Evolutionary conservation across 2,888 invertebrate genomes (phyloP), one percentile per base, ranked within the genome.

Genomic region (Aphodius sticticus): DNA sequence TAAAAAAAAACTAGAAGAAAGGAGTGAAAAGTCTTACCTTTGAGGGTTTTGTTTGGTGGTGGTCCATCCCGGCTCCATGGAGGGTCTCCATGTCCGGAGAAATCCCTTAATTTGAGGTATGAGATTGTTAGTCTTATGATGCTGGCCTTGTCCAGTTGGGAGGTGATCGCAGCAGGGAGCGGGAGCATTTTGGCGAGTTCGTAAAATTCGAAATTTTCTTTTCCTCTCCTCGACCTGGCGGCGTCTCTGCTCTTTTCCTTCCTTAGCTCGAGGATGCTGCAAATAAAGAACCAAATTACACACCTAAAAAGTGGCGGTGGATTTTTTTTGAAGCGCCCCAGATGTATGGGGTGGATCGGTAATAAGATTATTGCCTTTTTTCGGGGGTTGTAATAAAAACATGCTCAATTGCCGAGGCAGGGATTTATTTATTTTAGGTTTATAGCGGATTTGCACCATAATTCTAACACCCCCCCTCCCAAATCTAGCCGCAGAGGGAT

Each of bases 201-300:
- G 90, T 97, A 97, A 91, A 98, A 98, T 91, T 98, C 98, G 89
- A 95, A 97, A 91, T 98, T 98, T 89, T 98, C 98, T 87, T 97
- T 97, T 81, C 97, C 97, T 69, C 98, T 92, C 77, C 98, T 91
- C 12, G 97, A 97, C 82, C 97, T 91, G 6, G 98, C 98, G 71
- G 97, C 97, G 89, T 97, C 97, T 86, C 97, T 91, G 84, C 96
- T 97, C 89, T 97, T 97, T 90, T 97, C 97, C 91, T 97, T 97
- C 83, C 97, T 93, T 81, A 97, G 91, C 90, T 97, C 97, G 90
- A 97, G 92, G 88, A 97, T 97, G 90, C 97, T 97, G 94, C 90
- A 93, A 93, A 87, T 85, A 79, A 70, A 36, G 16, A 77, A 70
- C 35, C 12, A 69, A 70, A 70, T 77, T 76, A 53, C 53, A 53